Percentiles rank a stretch among this genome's conserved stretches.
These are phyloP conservation scores for Rhinichthys osculus DNA, from an alignment of 2,797 vertebrate genomes.

Conservation along the genomic window DNA sequence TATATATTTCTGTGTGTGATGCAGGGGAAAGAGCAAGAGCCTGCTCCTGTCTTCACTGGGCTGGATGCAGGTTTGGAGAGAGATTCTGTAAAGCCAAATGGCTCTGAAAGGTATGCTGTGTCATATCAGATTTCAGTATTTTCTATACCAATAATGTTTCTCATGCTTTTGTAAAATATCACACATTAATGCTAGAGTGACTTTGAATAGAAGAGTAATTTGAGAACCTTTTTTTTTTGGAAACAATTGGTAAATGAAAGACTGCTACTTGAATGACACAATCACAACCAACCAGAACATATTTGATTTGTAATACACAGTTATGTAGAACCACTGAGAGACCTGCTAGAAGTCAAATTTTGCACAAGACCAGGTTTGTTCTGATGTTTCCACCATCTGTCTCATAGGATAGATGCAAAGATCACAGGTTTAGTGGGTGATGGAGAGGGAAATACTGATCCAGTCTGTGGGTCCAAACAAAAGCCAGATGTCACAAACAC, in stretches of 20 bases:
- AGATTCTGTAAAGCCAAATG: neutral
- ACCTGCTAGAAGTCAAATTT: neutral
- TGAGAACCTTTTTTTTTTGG: neutral
- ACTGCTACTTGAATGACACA: neutral
- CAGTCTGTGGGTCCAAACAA: neutral
- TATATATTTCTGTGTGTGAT: neutral
- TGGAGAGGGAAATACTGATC: neutral
- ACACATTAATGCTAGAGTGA: neutral
- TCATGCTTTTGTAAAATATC: neutral
- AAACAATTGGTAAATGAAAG: neutral
- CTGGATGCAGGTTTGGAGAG: neutral
- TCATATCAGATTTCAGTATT: neutral
- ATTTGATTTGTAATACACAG: neutral
- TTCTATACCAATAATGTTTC: neutral
- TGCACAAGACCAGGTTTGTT: neutral
- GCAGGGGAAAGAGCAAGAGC: slow-evolving; percentile 46
- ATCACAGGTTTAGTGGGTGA: neutral
- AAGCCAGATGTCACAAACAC: neutral
- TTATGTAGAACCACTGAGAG: neutral
- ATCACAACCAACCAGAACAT: neutral
- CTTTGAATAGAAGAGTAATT: neutral
- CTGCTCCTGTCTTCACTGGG: neutral
- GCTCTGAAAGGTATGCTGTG: neutral
- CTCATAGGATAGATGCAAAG: neutral
- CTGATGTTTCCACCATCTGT: neutral